Base-by-base conservation (phyloP, 1,140 invertebrate genomes). In the Cherax destructor region DNA sequence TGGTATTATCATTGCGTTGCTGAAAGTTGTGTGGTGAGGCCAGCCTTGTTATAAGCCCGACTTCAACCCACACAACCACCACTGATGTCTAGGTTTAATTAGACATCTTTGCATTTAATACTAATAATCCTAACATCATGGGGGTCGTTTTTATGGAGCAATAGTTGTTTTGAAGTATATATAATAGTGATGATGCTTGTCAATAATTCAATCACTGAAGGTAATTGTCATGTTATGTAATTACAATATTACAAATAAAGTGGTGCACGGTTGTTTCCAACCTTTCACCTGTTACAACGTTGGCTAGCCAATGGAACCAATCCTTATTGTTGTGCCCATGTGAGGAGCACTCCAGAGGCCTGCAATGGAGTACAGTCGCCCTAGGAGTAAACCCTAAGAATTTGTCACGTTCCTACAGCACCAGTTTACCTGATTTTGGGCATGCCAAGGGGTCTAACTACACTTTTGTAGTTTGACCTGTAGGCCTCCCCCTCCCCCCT, bases 151-250 rank as follows among this genome's bases (percentile, higher is more conserved):
- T 88, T 88, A 92, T 92, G 85, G 86, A 88, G 86, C 86, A 88
- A 92, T 92, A 92, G 86, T 92, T 92, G 91, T 92, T 92, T 92
- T 92, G 85, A 92, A 92, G 59, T 92, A 88, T 84, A 84, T 92
- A 92, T 87, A 88, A 92, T 92, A 88, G 91, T 88, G 86, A 92
- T 92, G 91, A 87, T 92, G 85, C 85, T 92, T 92, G 86, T 88
- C 85, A 88, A 88, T 88, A 88, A 88, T 92, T 92, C 81, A 88
- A 88, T 88, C 91, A 88, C 86, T 88, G 74, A 88, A 79, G 86
- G 81, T 92, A 92, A 91, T 91, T 91, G 89, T 91, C 83, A 91
- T 91, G 89, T 91, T 91, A 91, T 91, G 89, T 91, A 91, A 91
- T 91, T 91, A 91, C 80, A 77, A 91, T 91, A 91, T 84, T 91